Conservation (phyloP, 37 sponge, comb jelly and placozoan species). For the Theonella swinhoei region DNA sequence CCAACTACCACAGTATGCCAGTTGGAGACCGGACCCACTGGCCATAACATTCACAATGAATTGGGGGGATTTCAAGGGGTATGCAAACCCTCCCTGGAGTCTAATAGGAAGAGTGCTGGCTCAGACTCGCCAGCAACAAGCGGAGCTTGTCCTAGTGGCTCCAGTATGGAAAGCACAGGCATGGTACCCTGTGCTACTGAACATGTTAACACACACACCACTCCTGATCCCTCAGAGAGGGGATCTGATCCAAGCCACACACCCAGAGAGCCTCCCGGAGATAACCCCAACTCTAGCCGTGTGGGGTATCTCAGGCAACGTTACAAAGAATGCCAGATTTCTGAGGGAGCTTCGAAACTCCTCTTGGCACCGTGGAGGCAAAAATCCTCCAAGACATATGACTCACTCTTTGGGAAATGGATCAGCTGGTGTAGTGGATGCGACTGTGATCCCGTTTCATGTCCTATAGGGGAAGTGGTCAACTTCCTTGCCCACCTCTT, state of each 20-base stretch:
- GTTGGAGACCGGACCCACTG: constrained; percentile 52
- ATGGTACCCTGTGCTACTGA: constrained; percentile 52
- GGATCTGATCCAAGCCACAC: constrained; percentile 29
- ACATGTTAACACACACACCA: constrained; percentile 19
- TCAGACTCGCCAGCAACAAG: constrained; percentile 2
- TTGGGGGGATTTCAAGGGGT: constrained; percentile 18
- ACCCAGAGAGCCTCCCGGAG: constrained; percentile 5
- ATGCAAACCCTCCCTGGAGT: constrained; percentile 52
- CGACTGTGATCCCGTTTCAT: constrained; percentile 44
- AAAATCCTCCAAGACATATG: constrained; percentile 27
- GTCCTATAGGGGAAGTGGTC: constrained; percentile 39
- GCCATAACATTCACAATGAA: constrained; percentile 39
- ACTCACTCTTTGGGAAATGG: constrained; percentile 39
- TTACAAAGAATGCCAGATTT: constrained; percentile 14
- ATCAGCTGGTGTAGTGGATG: constrained; percentile 42
- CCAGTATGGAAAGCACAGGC: constrained; percentile 49
- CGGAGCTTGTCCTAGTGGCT: constrained; percentile 23
- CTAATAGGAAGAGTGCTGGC: constrained; percentile 34
- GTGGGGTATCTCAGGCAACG: constrained; percentile 61
- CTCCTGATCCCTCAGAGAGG: neutral
- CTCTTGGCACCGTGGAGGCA: constrained; percentile 45
- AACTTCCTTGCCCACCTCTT: constrained; percentile 55
- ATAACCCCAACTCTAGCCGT: constrained; percentile 32
- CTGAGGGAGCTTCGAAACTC: constrained; percentile 30
- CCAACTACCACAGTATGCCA: constrained; percentile 33